Base-by-base conservation (phyloP, 2,888 invertebrate species). In the Melieria picta region DNA sequence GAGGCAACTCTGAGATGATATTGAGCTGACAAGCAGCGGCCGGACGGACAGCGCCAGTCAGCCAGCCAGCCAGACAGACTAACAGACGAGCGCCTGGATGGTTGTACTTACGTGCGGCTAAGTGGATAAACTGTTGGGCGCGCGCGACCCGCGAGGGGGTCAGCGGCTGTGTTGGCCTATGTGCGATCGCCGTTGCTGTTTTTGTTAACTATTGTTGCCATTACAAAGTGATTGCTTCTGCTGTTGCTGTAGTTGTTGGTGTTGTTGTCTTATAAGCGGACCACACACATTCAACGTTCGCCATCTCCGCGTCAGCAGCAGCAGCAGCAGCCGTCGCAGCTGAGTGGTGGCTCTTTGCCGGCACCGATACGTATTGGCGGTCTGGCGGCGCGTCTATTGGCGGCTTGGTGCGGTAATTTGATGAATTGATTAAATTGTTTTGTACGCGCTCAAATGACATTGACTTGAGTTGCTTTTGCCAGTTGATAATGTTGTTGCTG, bases 381-480 rank as follows among this genome's bases (percentile, higher is more conserved):
- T 16, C 63, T 47, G 47, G 9, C 10, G 45, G 45, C n/a, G 30
- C 57, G 30, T 65, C 47, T 50, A n/a, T 11, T n/a, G 50, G 50
- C 63, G 9, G 43, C 56, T 56, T 56, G 13, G 67, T 61, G 67
- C 61, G 50, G 67, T 52, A 61, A 63, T 69, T 69, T 65, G 63
- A 70, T 73, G 71, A 71, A 71, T 68, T 73, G 73, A 73, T 71
- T 71, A 73, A 73, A 73, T 73, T 73, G 73, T 73, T 73, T 68
- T 57, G 62, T 67, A 57, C 61, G 63, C 60, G 60, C 60, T 60
- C 50, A 62, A 30, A 63, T 73, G 73, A 70, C 73, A 67, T 66
- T 71, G 71, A 71, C 71, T 65, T 58, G 55, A 58, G 66, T 48
- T 30, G 66, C 66, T 66, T 42, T 48, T 66, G 43, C 47, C 47